Conservation (phyloP, 2,797 vertebrate species). For the Centropyge bicolor region DNA sequence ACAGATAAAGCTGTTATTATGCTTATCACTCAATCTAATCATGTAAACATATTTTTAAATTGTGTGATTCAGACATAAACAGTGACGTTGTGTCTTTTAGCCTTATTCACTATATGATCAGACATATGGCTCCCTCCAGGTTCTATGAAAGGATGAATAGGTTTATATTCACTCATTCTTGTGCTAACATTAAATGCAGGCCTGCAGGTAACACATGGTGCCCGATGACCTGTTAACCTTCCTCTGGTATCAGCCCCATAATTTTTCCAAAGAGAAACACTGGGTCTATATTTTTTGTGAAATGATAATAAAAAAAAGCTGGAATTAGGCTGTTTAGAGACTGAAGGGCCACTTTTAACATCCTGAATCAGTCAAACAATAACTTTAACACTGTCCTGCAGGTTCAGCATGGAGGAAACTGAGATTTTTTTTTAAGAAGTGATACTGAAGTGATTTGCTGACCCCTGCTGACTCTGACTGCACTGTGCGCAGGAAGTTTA, state of each 20-base stretch:
- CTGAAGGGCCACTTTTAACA: background rate
- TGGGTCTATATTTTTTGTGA: no score
- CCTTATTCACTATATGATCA: conserved; percentile 19
- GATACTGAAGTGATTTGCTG: conserved; percentile 64
- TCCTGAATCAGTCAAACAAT: background rate
- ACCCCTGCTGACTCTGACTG: conserved; percentile 67
- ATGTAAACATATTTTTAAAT: background rate
- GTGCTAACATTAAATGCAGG: background rate
- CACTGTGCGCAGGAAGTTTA: conserved; percentile 7
- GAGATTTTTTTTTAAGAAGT: background rate
- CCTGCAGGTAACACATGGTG: background rate
- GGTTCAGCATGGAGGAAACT: background rate
- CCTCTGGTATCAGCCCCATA: background rate
- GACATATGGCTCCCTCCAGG: conserved; percentile 64
- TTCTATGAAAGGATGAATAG: background rate
- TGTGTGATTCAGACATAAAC: background rate
- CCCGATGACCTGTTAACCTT: background rate
- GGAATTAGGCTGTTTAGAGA: background rate
- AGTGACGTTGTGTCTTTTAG: conserved; percentile 36
- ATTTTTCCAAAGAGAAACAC: background rate
- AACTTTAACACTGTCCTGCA: background rate
- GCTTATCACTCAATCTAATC: no score
- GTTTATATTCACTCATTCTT: background rate
- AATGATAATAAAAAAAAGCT: background rate
- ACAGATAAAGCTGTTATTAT: background rate